These are phyloP conservation scores for Lanius collurio DNA, from an alignment of 2,113 vertebrate species.

Conservation along the genomic window DNA sequence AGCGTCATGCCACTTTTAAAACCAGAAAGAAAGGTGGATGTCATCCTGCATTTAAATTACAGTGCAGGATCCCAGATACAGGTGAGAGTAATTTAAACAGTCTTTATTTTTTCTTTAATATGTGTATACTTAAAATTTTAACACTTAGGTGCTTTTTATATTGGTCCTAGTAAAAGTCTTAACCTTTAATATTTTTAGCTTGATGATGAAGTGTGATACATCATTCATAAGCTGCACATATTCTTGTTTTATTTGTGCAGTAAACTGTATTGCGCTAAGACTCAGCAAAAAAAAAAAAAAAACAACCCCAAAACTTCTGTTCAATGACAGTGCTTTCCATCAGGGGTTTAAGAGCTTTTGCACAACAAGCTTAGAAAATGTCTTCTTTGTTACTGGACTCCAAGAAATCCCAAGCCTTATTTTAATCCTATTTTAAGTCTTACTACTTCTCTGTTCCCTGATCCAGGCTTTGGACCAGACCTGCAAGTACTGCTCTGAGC, in stretches of 20 bases:
- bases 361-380: neutral
- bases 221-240: neutral
- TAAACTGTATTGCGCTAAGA: neutral
- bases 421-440: conserved; percentile 20
- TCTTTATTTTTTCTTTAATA: neutral
- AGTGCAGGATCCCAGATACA: conserved; percentile 71
- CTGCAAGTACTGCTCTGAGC: conserved; percentile 74
- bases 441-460: neutral
- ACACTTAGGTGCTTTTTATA: neutral
- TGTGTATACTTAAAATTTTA: neutral
- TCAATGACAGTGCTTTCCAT: neutral
- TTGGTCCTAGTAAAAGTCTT: neutral
- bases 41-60: conserved; percentile 81
- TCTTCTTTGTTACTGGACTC: neutral
- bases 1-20: conserved; percentile 72
- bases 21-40: conserved; percentile 73
- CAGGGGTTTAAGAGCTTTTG: neutral
- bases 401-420: neutral
- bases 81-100: conserved; percentile 52
- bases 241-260: neutral
- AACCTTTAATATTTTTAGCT: neutral
- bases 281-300: neutral
- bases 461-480: conserved; percentile 73
- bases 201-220: neutral
- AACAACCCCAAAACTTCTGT: neutral